Conservation (phyloP, 2,113 vertebrate genomes). For the Melozone crissalis region DNA sequence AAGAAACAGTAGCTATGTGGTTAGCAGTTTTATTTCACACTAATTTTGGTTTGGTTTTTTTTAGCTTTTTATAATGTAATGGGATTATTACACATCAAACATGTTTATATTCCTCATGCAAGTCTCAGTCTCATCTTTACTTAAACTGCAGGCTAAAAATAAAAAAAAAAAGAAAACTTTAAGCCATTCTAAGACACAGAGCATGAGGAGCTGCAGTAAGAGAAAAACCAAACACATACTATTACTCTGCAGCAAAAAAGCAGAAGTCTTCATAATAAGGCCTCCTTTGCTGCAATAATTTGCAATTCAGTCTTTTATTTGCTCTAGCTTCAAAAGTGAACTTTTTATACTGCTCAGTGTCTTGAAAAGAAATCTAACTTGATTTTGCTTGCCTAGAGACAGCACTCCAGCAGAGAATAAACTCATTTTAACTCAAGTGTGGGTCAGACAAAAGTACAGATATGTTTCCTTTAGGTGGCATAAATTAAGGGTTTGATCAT, state of each 20-base stretch:
- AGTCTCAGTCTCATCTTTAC: conserved; percentile 55
- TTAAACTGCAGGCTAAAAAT: conserved; percentile 66
- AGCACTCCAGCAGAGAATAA: conserved; percentile 63
- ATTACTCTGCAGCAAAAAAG: conserved; percentile 73
- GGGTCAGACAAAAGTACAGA: conserved; percentile 81
- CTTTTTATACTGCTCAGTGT: conserved; percentile 75
- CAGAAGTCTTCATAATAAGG: conserved; percentile 64
- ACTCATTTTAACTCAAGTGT: conserved; percentile 70
- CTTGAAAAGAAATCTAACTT: conserved; percentile 67
- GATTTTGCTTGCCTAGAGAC: conserved; percentile 58
- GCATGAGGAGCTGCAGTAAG: conserved; percentile 74
- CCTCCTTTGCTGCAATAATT: conserved; percentile 67
- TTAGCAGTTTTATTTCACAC: conserved; percentile 72
- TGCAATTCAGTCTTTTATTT: conserved; percentile 66
- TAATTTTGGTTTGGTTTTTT: not conserved
- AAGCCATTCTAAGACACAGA: conserved; percentile 75
- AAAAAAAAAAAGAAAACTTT: conserved; percentile 22
- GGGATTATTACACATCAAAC: conserved; percentile 32
- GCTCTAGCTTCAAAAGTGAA: conserved; percentile 34
- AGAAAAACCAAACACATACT: conserved; percentile 58
- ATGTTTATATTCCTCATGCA: conserved; percentile 39
- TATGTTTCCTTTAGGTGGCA: conserved; percentile 78
- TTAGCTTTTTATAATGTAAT: conserved; percentile 57
- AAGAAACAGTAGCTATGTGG: conserved; percentile 57
- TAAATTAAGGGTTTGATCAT: conserved; percentile 25